Evolutionary conservation across 1,140 invertebrate species (phyloP), one percentile per base, ranked within the genome.

Genomic region (Metopolophium dirhodum): DNA sequence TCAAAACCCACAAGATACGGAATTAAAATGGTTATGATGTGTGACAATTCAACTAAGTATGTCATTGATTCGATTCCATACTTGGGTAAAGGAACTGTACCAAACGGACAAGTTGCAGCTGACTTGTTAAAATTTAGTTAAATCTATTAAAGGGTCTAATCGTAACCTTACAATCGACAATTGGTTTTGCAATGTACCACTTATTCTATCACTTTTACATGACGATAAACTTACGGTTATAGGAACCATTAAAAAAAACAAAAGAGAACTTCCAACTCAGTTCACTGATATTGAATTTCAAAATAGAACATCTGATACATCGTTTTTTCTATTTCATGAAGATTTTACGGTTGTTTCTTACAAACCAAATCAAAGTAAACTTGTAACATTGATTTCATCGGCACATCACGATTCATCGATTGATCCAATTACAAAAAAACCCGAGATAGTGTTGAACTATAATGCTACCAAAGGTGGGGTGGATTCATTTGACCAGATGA

Each of bases 201-300:
- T 95, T 45, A 94, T 94, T 54, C 93, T 95, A 83, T 93, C 94
- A 89, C 87, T 88, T 88, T 94, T 95, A 89, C 94, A 90, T 94
- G 93, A 95, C 88, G 93, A 94, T 41, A 94, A 94, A 93, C 94
- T 96, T 61, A 95, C 95, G 45, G 94, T 95, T 91, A 94, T 95
- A 45, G 95, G 95, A 41, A 96, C 95, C 45, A 93, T 96, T 86
- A 95, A 94, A 94, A 95, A 95, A 95, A 95, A 96, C 93, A 95
- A 95, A 95, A 94, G 94, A 90, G 94, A 95, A 93, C 94, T 96
- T 87, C 95, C 95, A 57, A 45, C 92, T 68, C 30, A 68, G 61
- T 68, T 68, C 61, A 68, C 61, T n/a, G 61, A 68, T n/a, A 30
- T 68, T n/a, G n/a, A 68, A n/a, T 68, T 68, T 68, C 94, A 95